A percentile compares a stretch with the other conserved stretches of the same genome.
Conservation (phyloP, 2,113 vertebrate species). For the Rhinolophus sinicus region DNA sequence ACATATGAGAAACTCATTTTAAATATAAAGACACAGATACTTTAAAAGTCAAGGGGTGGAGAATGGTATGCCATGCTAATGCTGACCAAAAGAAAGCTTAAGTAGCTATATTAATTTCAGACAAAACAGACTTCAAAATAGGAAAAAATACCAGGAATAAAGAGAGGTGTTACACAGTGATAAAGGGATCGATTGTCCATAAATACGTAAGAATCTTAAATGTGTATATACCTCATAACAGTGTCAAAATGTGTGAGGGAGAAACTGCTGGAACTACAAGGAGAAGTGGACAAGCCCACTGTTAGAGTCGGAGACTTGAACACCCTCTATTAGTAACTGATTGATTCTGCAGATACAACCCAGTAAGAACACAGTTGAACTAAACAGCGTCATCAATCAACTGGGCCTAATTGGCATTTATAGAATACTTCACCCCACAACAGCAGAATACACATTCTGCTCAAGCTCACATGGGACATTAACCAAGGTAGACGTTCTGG, state of each 20-base stretch:
- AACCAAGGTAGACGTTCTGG: neutral
- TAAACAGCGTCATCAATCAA: neutral
- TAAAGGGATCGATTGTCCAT: neutral
- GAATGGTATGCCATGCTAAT: rapidly evolving
- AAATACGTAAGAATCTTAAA: rapidly evolving
- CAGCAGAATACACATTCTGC: neutral
- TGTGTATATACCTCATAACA: rapidly evolving
- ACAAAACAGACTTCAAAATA: neutral
- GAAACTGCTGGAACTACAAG: rapidly evolving
- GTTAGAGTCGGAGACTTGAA: rapidly evolving
- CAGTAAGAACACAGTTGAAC: neutral
- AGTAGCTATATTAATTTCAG: neutral
- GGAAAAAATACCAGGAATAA: neutral
- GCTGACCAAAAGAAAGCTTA: neutral
- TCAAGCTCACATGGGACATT: neutral
- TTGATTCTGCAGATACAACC: neutral
- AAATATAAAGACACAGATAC: neutral
- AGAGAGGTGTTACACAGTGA: rapidly evolving
- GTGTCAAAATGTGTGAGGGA: neutral
- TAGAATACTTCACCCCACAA: neutral
- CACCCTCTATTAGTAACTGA: rapidly evolving
- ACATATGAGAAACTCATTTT: neutral
- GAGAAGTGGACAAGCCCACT: neutral
- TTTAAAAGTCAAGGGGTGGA: too few relatives aligned
- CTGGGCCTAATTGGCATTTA: conserved; percentile 46